phyloP scores from a whole-genome alignment of 2,888 invertebrate species.

The Drosophila koepferae region DNA sequence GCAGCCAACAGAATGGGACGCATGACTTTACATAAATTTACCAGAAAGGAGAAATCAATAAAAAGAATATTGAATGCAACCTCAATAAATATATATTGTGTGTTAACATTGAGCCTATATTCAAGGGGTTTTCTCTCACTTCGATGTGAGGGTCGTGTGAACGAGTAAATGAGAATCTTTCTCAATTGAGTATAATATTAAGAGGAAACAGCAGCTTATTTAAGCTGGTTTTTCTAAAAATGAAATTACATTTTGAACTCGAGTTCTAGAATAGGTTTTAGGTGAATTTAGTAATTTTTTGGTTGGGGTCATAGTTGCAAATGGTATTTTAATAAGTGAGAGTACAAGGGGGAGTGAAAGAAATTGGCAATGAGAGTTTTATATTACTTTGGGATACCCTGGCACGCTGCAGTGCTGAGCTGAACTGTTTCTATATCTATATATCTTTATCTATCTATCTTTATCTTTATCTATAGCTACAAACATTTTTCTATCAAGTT shows the following conservation, averaged over 20 bases:
- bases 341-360: background rate
- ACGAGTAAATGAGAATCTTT: background rate
- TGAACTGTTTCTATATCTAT: background rate
- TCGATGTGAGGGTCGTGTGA: background rate
- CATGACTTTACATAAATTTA: constrained; percentile 55
- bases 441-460: background rate
- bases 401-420: background rate
- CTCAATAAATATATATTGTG: constrained; percentile 6
- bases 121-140: background rate
- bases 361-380: background rate
- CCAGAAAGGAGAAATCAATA: constrained; percentile 30
- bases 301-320: background rate
- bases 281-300: background rate
- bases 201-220: no score
- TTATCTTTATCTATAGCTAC: no score
- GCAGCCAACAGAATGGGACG: background rate
- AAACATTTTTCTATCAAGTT: no score
- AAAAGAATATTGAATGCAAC: constrained; percentile 16
- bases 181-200: background rate
- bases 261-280: background rate
- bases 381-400: background rate
- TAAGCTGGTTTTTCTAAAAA: background rate
- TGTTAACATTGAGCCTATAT: constrained; percentile 10
- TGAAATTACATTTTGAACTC: background rate
- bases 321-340: background rate